Evolutionary conservation across 1,140 invertebrate genomes (phyloP), one percentile per base, ranked within the genome.

Genomic region (Ooceraea biroi): DNA sequence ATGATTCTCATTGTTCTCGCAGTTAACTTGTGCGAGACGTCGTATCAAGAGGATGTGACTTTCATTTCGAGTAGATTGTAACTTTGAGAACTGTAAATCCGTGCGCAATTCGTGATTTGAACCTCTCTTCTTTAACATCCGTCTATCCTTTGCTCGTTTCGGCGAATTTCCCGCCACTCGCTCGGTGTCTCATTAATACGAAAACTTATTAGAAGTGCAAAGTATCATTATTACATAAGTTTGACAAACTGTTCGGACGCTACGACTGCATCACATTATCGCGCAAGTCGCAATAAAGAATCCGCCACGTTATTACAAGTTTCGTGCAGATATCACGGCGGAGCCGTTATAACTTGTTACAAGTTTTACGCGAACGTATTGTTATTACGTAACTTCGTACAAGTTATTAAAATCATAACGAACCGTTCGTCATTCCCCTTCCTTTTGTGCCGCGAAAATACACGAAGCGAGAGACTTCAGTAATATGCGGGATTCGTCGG

Each of bases 341-440:
- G 27, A 44, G 30, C 58, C 30, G 27, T 73, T 73, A 65, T 30
- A 63, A 76, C 69, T 72, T 72, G 58, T 36, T 52, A 55, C 48
- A 52, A 71, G 48, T 76, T 27, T 65, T 0, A 19, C 25, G 58
- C 58, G 44, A 63, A 63, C 63, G 48, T 72, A 76, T 76, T 65
- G 25, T 76, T 76, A 76, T 63, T 76, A 44, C 58, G 41, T 65
- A 76, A 76, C 60, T 77, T 77, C 8, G 50, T 60, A 36, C 44
- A 52, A 77, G 60, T 65, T 77, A 52, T 66, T 77, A 66, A 77
- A 60, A 77, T 77, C 19, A 8, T 61, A 74, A 74, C 55, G 14
- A 77, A 52, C 14, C 27, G 65, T 77, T 77, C 44, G n/a, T 74
- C 57, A 65, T 76, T 58, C 19, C n/a, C 22, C 12, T 12, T 14